Evolutionary conservation across 2,888 invertebrate species (phyloP), one percentile per base, ranked within the genome.

Genomic region (Thecocarcelia acutangulata): DNA sequence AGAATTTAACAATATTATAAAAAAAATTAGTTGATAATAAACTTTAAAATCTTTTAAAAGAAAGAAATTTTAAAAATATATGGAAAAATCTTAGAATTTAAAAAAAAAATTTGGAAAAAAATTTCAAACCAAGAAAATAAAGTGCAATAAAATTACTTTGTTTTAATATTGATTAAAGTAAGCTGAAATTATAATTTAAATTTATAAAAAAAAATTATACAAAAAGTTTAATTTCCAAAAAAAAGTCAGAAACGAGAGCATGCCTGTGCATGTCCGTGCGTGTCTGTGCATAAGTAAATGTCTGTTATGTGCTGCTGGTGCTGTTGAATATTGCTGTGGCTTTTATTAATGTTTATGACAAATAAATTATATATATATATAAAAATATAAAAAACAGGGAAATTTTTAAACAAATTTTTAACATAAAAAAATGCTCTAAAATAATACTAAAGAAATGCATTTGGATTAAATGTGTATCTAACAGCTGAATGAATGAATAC

Each of bases 321-420:
- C 33, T 73, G 52, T 46, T 63, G 46, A 48, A 33, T 44, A 19
- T 37, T 48, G 73, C 28, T 44, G 33, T 21, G 40, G 52, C 42
- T 73, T 40, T 48, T 64, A 17, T 5, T 58, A 2, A 5, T 58
- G n/a, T 28, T 66, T 48, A 58, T 58, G 46, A 11, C 40, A 19
- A 24, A 6, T 28, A 19, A 46, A 28, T n/a, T n/a, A n/a, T n/a
- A 56, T 56, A 63, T 24, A 52, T 11, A 46, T 33, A 13, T 21
- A 50, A 58, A 52, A 56, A 56, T 28, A 46, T 13, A 21, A 66
- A 24, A 54, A 37, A 33, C 63, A 12, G 28, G 48, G 28, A 48
- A 74, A 64, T 74, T 64, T 69, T 64, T 75, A 75, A 68, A 58
- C 59, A 61, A 56, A 76, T 44, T 70, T 80, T 46, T 48, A 77